Evolutionary conservation across 2,888 invertebrate genomes (phyloP).

Genomic region (Thalpophila matura): DNA sequence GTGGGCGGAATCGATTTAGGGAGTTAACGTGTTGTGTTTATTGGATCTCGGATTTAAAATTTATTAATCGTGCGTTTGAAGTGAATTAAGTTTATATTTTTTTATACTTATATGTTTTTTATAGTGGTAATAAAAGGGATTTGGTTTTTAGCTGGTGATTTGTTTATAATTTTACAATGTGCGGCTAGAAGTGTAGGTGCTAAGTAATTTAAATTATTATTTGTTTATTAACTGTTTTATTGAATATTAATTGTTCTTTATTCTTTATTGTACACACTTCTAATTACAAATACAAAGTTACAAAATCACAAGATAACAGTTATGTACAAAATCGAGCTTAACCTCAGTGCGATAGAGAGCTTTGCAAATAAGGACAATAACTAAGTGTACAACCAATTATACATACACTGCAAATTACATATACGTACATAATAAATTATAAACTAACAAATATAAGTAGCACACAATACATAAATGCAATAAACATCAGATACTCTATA

Average conservation of each 20-base stretch:
- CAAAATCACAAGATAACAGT: too few species aligned
- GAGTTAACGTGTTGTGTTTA: conserved; percentile 45
- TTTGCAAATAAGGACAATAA: too few species aligned
- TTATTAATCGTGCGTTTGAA: background rate
- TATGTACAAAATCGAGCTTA: too few species aligned
- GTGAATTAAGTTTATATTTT: conserved; percentile 2
- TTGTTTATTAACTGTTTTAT: background rate
- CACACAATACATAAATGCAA: too few species aligned
- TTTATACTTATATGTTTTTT: background rate
- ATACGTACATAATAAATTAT: too few species aligned
- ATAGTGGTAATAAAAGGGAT: background rate
- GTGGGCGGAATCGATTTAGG: conserved; percentile 40
- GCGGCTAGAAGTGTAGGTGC: background rate
- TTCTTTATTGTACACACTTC: too few species aligned
- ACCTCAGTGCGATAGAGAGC: too few species aligned
- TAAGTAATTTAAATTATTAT: background rate
- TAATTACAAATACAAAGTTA: too few species aligned
- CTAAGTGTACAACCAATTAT: too few species aligned
- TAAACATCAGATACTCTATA: background rate
- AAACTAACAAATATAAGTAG: too few species aligned
- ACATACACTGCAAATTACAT: too few species aligned
- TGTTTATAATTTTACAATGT: background rate
- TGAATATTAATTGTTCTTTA: too few species aligned
- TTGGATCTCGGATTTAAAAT: conserved; percentile 5
- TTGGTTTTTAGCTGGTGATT: background rate